A percentile compares a stretch with the other conserved stretches of the same genome.
phyloP scores from a whole-genome alignment of 2,113 vertebrate species.

The Pholis gunnellus region DNA sequence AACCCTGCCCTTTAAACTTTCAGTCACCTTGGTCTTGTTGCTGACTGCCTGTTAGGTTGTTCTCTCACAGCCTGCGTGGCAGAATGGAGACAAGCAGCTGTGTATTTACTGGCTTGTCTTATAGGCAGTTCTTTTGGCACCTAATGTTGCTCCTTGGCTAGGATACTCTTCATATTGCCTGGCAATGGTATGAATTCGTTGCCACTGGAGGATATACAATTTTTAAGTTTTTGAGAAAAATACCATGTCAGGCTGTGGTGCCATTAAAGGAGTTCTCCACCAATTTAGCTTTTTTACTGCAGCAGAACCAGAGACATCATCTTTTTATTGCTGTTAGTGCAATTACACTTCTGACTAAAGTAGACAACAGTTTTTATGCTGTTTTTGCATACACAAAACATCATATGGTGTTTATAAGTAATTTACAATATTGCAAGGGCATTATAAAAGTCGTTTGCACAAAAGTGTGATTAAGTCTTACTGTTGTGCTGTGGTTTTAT shows the following conservation, averaged over 20 bases:
- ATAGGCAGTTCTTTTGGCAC: constrained; percentile 4
- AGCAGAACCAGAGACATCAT: not conserved
- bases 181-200: not conserved
- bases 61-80: constrained; percentile 36
- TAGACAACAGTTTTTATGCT: not conserved
- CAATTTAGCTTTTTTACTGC: not conserved
- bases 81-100: constrained; percentile 36
- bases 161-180: not conserved
- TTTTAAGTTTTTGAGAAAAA: not conserved
- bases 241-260: not conserved
- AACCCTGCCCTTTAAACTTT: constrained; percentile 79
- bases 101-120: constrained; percentile 10
- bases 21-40: constrained; percentile 67
- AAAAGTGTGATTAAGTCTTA: not conserved
- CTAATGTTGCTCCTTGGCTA: constrained; percentile 7
- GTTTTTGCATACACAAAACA: not conserved
- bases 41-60: constrained; percentile 56
- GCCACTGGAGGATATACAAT: not conserved
- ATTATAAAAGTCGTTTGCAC: too few relatives aligned
- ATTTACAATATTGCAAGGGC: too few relatives aligned
- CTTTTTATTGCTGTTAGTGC: not conserved
- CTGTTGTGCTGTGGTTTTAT: not conserved
- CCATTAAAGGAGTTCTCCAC: not conserved
- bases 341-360: not conserved
- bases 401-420: too few relatives aligned